Evolutionary conservation across 2,888 invertebrate genomes (phyloP).

Genomic region (Calliscelio sp.): DNA sequence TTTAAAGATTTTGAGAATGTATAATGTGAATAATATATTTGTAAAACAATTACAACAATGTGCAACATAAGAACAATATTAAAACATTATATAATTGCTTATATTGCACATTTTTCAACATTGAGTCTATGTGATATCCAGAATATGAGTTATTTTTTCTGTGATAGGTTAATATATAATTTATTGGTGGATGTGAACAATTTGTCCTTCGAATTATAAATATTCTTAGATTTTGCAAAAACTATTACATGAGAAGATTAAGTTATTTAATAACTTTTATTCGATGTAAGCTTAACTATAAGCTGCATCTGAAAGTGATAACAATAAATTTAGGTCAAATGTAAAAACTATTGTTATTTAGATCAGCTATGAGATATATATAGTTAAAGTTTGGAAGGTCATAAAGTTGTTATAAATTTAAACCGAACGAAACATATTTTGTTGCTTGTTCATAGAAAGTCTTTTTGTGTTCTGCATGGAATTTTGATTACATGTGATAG

Average conservation of each 20-base stretch:
- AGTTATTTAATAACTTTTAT: conserved; percentile 26
- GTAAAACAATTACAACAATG: too few species aligned
- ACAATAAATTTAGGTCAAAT: conserved; percentile 36
- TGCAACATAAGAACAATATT: too few species aligned
- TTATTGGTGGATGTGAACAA: neutral
- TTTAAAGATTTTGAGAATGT: too few species aligned
- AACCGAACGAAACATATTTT: neutral
- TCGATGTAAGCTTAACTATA: conserved; percentile 23
- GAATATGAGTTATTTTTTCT: too few species aligned
- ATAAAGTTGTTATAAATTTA: conserved; percentile 10
- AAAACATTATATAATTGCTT: too few species aligned
- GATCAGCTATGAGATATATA: conserved; percentile 13
- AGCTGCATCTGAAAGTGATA: conserved; percentile 33
- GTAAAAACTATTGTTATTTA: conserved; percentile 28
- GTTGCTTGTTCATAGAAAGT: neutral
- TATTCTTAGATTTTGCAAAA: conserved; percentile 13
- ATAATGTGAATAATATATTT: too few species aligned
- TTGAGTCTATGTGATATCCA: too few species aligned
- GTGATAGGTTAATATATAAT: conserved; percentile 7
- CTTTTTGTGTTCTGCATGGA: neutral
- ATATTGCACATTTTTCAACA: too few species aligned
- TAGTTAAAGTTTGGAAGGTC: conserved; percentile 29
- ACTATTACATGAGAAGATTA: neutral
- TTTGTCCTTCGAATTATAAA: conserved; percentile 28
- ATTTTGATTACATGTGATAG: too few species aligned